Percentiles rank a stretch among this genome's conserved stretches.
Evolutionary conservation across 1,140 invertebrate species (phyloP).

Genomic region (Drosophila persimilis): DNA sequence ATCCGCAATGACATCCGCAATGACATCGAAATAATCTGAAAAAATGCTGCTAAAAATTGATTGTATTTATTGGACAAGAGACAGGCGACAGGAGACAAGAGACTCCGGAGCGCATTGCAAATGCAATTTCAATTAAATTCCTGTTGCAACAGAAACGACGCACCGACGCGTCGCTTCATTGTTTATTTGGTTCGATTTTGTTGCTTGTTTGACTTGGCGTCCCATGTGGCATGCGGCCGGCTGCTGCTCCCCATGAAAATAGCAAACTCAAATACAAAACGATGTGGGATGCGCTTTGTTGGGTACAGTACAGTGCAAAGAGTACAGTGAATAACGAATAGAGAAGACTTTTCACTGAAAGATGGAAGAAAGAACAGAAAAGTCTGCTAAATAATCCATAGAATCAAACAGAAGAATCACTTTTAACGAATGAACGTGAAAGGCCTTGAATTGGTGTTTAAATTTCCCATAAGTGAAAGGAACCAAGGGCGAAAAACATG

Average conservation of each 20-base stretch:
- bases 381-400: too few species aligned
- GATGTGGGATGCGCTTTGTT: too few species aligned
- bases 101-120: slow-evolving; percentile 41
- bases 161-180: slow-evolving; percentile 41
- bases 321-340: too few species aligned
- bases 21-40: neutral
- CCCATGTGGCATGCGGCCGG: slow-evolving; percentile 6
- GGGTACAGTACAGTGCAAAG: too few species aligned
- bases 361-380: too few species aligned
- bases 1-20: neutral
- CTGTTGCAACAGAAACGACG: slow-evolving; percentile 42
- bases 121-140: slow-evolving; percentile 79
- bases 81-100: neutral
- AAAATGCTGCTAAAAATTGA: slow-evolving; percentile 64
- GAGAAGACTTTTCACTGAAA: too few species aligned
- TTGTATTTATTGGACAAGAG: slow-evolving; percentile 64
- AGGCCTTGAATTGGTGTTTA: too few species aligned
- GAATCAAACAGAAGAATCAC: too few species aligned
- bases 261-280: slow-evolving; percentile 10
- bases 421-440: too few species aligned
- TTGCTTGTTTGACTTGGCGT: slow-evolving; percentile 26
- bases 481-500: too few species aligned
- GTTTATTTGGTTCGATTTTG: slow-evolving; percentile 36
- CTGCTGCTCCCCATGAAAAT: slow-evolving; percentile 17
- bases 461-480: too few species aligned